Evolutionary conservation across 2,113 vertebrate species (phyloP).

Genomic region (Epinephelus fuscoguttatus): DNA sequence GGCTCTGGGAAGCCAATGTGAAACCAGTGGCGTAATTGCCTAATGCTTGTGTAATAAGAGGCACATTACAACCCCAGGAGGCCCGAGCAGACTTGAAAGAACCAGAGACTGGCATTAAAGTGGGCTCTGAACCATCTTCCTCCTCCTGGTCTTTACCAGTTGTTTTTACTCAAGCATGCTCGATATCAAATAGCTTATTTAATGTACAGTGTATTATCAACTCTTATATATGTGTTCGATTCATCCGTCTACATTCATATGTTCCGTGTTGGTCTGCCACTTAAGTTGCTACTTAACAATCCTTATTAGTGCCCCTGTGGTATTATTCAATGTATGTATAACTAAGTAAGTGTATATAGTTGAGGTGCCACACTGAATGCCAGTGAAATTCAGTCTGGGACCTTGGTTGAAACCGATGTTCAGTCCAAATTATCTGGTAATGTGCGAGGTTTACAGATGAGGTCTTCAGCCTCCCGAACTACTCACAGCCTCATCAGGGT

Average conservation of each 20-base stretch:
- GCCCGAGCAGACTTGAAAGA: constrained; percentile 75
- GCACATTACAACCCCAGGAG: constrained; percentile 81
- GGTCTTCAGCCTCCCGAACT: no score
- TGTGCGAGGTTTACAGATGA: no score
- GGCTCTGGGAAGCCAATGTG: constrained; percentile 74
- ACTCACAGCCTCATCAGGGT: no score
- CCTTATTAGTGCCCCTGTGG: no score
- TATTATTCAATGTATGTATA: background rate
- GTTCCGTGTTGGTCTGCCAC: background rate
- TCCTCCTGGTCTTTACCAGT: constrained; percentile 48
- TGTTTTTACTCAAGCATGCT: constrained; percentile 5
- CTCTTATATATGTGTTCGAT: constrained; percentile 7
- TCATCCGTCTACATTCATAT: background rate
- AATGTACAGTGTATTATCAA: constrained; percentile 6
- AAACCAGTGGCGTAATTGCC: constrained; percentile 82
- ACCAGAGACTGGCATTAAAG: constrained; percentile 63
- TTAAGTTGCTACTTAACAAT: background rate
- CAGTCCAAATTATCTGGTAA: no score
- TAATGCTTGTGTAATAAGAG: constrained; percentile 83
- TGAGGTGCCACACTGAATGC: background rate
- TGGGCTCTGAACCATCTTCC: constrained; percentile 34
- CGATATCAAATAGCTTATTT: constrained; percentile 3
- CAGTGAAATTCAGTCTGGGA: no score
- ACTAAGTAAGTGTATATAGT: background rate
- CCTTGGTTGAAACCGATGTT: no score